Evolutionary conservation across 2,113 vertebrate genomes (phyloP).

Genomic region (Nestor notabilis): DNA sequence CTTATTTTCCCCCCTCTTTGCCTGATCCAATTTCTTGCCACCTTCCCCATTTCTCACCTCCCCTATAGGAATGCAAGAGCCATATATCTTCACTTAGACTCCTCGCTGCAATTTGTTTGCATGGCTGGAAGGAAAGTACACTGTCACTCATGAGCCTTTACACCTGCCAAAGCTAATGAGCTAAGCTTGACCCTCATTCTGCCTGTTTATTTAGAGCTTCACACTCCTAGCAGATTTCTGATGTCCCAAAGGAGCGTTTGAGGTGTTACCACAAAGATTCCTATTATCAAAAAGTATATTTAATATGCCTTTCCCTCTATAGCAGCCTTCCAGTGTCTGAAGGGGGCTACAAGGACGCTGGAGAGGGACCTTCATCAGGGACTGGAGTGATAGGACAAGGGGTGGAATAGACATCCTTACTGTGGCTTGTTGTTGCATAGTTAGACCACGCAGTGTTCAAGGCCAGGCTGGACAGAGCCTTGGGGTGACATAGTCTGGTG

Average conservation of each 20-base stretch:
- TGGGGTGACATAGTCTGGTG: rapidly evolving
- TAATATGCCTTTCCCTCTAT: background rate
- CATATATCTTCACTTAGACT: background rate
- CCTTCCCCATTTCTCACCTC: background rate
- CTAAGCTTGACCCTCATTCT: constrained; percentile 1
- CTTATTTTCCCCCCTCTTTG: background rate
- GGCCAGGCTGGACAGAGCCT: background rate
- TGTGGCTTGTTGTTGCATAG: too few relatives aligned
- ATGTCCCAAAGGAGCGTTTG: background rate
- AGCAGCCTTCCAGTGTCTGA: background rate
- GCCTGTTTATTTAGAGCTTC: background rate
- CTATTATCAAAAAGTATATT: background rate
- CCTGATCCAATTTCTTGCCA: background rate
- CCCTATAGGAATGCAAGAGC: background rate
- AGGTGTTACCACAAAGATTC: background rate
- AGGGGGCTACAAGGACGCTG: background rate
- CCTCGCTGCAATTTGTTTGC: background rate
- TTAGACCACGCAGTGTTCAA: too few relatives aligned
- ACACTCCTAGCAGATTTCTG: background rate
- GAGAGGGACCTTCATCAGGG: background rate
- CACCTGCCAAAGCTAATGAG: constrained; percentile 20
- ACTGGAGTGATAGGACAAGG: rapidly evolving
- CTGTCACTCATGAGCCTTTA: constrained; percentile 7
- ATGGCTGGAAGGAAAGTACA: background rate
- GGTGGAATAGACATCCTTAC: background rate